Base-by-base conservation (phyloP, 2,113 vertebrate genomes). In the Hypomesus transpacificus region DNA sequence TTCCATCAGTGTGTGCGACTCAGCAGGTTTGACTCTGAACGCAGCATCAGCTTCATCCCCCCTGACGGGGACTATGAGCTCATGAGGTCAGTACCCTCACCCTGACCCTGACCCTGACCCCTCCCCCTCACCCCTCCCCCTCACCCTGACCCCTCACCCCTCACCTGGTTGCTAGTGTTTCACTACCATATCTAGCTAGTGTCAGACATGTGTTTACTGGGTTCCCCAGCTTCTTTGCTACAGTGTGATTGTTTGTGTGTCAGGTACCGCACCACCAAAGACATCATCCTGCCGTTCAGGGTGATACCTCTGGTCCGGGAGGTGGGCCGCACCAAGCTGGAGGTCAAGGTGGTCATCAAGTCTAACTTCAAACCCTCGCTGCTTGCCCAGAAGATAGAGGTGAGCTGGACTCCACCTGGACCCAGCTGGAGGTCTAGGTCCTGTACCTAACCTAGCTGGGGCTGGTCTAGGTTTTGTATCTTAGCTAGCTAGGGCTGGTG, bases 21-120 rank as follows among this genome's bases (percentile, higher is more conserved):
- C 91, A 99, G 97, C 93, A 99, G 99, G 90, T 99, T 99, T 82
- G 97, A 99, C 90, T 99, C 97, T 0, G 97, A 99, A 89, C 94
- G 97, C 65, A 99, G 97, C 90, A 99, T 99, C 91, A 99, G 97
- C 90, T 99, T 99, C 89, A 99, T 99, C 86, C 97, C 97, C 16
- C 97, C 97, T 0, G 97, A 99, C 74, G 97, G 97, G 85, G 97
- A 99, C 73, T 99, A 98, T 83, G 97, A 99, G 88, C 96, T 99
- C 77, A 99, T 99, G 97, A 97, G 97, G 97, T 98, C 24, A 80
- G 89, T 85, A 1, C 22, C 39, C 51, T 59, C 7, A 2, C 3
- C 14, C 28, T 64, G 16, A 39, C 18, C 62, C 34, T n/a, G 8
- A 39, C 31, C 62, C 17, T 64, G 62, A 34, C 28, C 31, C 31